Conservation (phyloP, 2,888 invertebrate species). For the Dorcus parallelipipedus region DNA sequence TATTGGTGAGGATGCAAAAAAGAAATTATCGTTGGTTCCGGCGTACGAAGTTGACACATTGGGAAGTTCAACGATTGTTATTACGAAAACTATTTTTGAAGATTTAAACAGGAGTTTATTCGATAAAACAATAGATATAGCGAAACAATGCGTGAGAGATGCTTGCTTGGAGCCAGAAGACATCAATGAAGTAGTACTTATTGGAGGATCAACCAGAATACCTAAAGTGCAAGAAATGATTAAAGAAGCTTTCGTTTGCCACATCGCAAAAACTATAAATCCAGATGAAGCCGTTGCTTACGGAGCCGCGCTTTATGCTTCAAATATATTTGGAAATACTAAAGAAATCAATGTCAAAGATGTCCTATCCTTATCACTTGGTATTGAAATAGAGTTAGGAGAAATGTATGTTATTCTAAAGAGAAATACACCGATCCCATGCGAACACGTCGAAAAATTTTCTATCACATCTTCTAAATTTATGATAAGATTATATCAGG, state of each 20-base stretch:
- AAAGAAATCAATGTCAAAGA: constrained; percentile 6
- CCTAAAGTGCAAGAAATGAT: constrained; percentile 30
- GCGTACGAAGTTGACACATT: background rate
- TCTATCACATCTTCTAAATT: constrained; percentile 24
- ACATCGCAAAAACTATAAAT: constrained; percentile 26
- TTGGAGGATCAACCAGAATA: constrained; percentile 34
- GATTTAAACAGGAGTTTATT: constrained; percentile 22
- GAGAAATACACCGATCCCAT: constrained; percentile 27
- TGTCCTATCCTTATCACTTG: constrained; percentile 7
- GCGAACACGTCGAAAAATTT: background rate
- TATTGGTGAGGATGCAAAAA: constrained; percentile 26
- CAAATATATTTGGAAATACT: constrained; percentile 11
- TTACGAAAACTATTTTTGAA: constrained; percentile 29
- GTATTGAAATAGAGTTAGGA: constrained; percentile 20
- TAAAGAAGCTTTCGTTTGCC: constrained; percentile 21
- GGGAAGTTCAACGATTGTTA: background rate
- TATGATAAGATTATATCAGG: constrained; percentile 2
- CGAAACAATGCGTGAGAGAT: constrained; percentile 24
- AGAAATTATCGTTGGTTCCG: background rate
- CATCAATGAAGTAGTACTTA: constrained; percentile 32
- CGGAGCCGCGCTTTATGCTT: constrained; percentile 31
- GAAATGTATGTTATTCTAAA: constrained; percentile 27
- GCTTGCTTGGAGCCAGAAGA: constrained; percentile 19
- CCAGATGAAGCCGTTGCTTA: constrained; percentile 34
- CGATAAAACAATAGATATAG: constrained; percentile 22